These are phyloP conservation scores for Philaethria dido DNA, from an alignment of 2,888 invertebrate genomes.

Conservation along the genomic window DNA sequence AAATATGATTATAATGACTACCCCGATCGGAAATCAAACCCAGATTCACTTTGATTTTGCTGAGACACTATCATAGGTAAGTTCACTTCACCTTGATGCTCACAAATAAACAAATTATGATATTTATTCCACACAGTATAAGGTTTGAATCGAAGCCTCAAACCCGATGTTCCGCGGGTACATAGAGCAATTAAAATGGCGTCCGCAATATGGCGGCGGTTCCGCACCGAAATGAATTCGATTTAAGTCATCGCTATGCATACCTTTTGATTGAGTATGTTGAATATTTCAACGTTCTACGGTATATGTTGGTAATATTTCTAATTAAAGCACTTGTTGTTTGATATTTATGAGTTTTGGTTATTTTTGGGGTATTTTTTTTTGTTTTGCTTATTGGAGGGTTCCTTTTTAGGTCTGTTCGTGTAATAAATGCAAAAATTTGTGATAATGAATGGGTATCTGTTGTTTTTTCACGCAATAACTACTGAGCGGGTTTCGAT, in stretches of 20 bases:
- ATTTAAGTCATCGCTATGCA: constrained; percentile 52
- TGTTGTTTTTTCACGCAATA: too few species aligned
- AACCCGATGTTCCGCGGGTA: constrained; percentile 43
- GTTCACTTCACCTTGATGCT: constrained; percentile 24
- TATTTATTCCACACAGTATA: constrained; percentile 27
- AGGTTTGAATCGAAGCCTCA: constrained; percentile 29
- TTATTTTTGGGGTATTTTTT: not conserved
- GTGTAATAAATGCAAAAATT: too few species aligned
- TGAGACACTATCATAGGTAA: too few species aligned
- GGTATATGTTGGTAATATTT: not conserved
- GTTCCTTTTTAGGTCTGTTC: too few species aligned
- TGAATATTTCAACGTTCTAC: constrained; percentile 26
- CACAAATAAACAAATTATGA: constrained; percentile 29
- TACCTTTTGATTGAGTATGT: constrained; percentile 50
- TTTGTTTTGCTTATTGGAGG: not conserved
- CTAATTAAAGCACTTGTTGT: not conserved
- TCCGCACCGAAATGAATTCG: constrained; percentile 43
- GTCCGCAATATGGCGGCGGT: constrained; percentile 44
- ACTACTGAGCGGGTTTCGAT: too few species aligned
- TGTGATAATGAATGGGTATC: too few species aligned
- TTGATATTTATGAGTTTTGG: constrained; percentile 3
- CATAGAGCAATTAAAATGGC: constrained; percentile 46
- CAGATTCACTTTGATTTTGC: too few species aligned
- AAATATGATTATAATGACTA: too few species aligned
- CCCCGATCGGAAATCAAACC: too few species aligned